A percentile compares a stretch with the other conserved stretches of the same genome.
phyloP scores from a whole-genome alignment of 2,797 vertebrate genomes.

The Alcedo quadribrachys region DNA sequence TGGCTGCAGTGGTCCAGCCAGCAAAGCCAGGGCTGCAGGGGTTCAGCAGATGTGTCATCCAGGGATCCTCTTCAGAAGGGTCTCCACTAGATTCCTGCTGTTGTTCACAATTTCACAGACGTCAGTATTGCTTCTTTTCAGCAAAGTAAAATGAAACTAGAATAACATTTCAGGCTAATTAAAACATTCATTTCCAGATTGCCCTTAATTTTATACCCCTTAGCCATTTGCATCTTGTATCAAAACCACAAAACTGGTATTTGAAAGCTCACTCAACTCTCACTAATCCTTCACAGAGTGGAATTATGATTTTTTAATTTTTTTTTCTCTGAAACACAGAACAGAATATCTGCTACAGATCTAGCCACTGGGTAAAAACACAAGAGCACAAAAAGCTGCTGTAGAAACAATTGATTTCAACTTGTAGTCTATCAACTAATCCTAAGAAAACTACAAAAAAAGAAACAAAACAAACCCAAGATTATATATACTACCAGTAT shows the following conservation, averaged over 20 bases:
- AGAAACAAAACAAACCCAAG: neutral
- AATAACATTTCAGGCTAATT: neutral
- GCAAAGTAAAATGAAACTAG: neutral
- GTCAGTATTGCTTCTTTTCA: neutral
- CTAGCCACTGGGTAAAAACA: neutral
- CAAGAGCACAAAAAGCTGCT: neutral
- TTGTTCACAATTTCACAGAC: neutral
- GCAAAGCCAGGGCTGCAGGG: neutral
- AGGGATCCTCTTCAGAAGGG: neutral
- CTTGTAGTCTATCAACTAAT: neutral
- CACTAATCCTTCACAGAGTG: neutral
- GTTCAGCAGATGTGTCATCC: fast-evolving
- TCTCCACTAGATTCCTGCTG: neutral
- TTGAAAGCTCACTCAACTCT: neutral
- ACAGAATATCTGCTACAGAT: neutral
- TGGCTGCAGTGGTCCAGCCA: neutral
- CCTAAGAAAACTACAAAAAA: neutral
- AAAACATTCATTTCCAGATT: neutral
- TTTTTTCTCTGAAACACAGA: neutral
- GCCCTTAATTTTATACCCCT: neutral
- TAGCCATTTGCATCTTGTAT: neutral
- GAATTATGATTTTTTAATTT: neutral
- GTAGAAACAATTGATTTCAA: constrained; percentile 1
- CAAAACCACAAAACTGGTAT: neutral
- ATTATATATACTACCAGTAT: neutral